These are phyloP conservation scores for Cyprinodon brontotheroides DNA, from an alignment of 2,113 vertebrate species.

Conservation along the genomic window DNA sequence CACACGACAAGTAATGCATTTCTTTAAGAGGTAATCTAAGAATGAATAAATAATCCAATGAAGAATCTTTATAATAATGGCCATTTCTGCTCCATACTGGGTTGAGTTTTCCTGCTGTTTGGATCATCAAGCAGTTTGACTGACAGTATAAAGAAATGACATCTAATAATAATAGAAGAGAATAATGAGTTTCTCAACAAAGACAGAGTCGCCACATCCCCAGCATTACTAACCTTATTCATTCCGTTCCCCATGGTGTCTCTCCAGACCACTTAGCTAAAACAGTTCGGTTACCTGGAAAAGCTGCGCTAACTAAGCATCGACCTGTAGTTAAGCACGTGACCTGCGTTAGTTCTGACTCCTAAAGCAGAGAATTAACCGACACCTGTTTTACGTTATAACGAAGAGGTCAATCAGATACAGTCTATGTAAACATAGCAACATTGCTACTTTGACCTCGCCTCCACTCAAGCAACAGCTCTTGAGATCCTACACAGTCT, in stretches of 20 bases:
- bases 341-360: background rate
- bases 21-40: too few relatives aligned
- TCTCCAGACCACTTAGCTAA: slow-evolving; percentile 14
- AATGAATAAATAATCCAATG: too few relatives aligned
- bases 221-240: slow-evolving; percentile 73
- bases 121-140: background rate
- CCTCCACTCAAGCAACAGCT: slow-evolving; percentile 9
- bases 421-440: too few relatives aligned
- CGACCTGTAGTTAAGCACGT: slow-evolving; percentile 20
- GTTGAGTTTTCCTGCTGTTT: too few relatives aligned
- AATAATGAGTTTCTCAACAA: background rate
- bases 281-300: slow-evolving; percentile 1
- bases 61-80: too few relatives aligned
- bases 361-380: background rate
- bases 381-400: background rate
- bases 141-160: background rate
- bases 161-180: background rate
- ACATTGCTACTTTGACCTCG: slow-evolving; percentile 6
- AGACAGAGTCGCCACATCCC: background rate
- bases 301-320: slow-evolving; percentile 18
- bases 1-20: too few relatives aligned
- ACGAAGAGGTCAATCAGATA: slow-evolving; percentile 5
- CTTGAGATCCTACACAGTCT: slow-evolving; percentile 37
- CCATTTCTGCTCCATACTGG: too few relatives aligned
- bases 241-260: slow-evolving; percentile 80